A percentile compares a stretch with the other conserved stretches of the same genome.
These are phyloP conservation scores for Hippocampus zosterae DNA, from an alignment of 2,113 vertebrate species.

Conservation along the genomic window DNA sequence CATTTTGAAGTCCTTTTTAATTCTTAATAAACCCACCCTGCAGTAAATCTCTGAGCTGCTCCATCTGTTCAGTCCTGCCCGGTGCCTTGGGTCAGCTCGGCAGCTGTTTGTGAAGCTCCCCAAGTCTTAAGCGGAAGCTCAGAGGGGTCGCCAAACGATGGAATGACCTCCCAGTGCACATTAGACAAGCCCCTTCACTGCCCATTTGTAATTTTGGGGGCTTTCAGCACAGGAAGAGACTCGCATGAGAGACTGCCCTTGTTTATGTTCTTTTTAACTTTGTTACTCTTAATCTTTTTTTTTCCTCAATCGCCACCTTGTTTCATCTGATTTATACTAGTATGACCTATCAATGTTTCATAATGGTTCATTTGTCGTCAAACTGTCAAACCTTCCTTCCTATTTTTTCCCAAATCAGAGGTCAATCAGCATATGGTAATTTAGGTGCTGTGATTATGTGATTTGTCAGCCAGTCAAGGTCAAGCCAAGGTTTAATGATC, in stretches of 20 bases:
- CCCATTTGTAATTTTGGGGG: no score
- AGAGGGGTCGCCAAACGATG: neutral
- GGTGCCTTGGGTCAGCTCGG: neutral
- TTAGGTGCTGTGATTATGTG: neutral
- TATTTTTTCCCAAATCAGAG: neutral
- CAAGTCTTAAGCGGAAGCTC: neutral
- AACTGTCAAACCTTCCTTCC: no score
- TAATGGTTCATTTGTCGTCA: no score
- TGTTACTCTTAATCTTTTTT: no score
- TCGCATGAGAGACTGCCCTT: no score
- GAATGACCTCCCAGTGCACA: neutral
- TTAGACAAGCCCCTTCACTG: neutral
- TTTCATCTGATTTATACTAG: no score
- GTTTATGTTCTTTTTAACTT: no score
- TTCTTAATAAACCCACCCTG: neutral
- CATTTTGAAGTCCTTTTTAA: neutral
- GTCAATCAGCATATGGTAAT: neutral
- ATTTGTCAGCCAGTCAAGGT: conserved; percentile 20
- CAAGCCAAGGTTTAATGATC: conserved; percentile 19
- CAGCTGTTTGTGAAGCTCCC: neutral
- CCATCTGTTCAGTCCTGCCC: neutral
- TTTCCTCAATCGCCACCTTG: no score
- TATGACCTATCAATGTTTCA: neutral
- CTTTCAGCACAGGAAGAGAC: no score
- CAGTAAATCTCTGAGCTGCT: neutral